phyloP scores from a whole-genome alignment of 2,113 vertebrate genomes.

The Gymnorhina tibicen region DNA sequence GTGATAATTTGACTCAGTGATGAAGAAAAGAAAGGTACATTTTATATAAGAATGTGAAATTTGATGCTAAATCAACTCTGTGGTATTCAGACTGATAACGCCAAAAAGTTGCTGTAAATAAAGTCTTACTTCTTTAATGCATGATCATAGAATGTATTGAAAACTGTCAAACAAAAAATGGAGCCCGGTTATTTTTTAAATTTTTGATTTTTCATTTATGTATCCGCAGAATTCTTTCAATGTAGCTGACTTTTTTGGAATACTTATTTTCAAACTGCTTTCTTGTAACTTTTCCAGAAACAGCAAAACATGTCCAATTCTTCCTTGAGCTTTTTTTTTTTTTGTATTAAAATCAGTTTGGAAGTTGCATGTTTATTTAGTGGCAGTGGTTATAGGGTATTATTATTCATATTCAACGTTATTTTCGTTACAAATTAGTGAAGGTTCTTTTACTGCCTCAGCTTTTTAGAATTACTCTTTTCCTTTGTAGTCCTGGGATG shows the following conservation, averaged over 20 bases:
- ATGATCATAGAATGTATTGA: neutral
- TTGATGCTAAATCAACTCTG: constrained; percentile 37
- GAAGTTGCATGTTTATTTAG: neutral
- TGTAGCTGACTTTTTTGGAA: neutral
- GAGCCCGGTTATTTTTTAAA: neutral
- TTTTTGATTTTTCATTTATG: neutral
- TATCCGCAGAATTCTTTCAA: neutral
- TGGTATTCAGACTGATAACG: neutral
- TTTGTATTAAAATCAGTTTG: neutral
- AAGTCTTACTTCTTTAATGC: neutral
- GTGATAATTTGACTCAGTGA: constrained; percentile 80
- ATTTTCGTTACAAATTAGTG: neutral
- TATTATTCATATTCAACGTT: neutral
- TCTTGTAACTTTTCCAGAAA: neutral
- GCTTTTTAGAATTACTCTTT: neutral
- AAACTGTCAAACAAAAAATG: neutral
- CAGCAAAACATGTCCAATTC: neutral
- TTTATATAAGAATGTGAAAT: constrained; percentile 57
- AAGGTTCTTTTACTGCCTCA: neutral
- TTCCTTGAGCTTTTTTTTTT: neutral
- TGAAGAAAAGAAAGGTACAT: constrained; percentile 68
- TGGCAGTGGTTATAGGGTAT: neutral
- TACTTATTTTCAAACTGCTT: neutral
- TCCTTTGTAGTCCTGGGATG: neutral
- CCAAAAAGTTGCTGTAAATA: neutral